These are phyloP conservation scores for Pseudococcus viburni DNA, from an alignment of 2,888 invertebrate genomes.

Conservation along the genomic window DNA sequence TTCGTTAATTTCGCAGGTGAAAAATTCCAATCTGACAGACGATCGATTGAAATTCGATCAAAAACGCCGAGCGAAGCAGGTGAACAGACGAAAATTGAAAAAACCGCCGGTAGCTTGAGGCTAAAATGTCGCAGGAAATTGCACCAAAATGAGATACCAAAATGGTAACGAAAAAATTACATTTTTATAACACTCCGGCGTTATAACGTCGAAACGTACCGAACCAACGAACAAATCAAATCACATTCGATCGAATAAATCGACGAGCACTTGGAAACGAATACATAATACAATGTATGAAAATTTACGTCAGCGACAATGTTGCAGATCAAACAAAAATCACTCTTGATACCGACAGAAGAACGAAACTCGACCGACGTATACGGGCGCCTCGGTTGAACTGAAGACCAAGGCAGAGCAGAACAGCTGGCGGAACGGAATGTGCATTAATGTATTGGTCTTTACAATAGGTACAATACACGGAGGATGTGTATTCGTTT, in stretches of 20 bases:
- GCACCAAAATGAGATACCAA: background rate
- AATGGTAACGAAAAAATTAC: background rate
- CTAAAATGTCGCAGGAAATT: background rate
- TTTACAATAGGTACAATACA: constrained; percentile 57
- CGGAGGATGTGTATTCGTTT: constrained; percentile 44
- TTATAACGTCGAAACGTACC: constrained; percentile 1
- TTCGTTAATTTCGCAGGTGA: background rate
- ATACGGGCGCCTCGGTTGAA: background rate
- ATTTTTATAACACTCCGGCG: background rate
- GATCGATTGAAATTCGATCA: background rate
- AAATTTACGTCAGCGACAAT: constrained; percentile 10
- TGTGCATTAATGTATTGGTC: constrained; percentile 60
- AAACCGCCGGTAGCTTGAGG: background rate
- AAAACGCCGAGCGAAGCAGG: background rate
- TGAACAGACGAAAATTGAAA: background rate
- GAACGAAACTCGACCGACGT: constrained; percentile 5
- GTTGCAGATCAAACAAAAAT: background rate
- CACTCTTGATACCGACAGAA: background rate
- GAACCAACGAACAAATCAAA: background rate
- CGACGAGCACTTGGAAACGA: background rate
- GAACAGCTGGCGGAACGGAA: constrained; percentile 65
- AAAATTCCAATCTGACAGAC: background rate
- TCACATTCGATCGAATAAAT: constrained; percentile 5
- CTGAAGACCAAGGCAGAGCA: constrained; percentile 15
- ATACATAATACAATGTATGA: background rate